These are phyloP conservation scores for Picus viridis DNA, from an alignment of 2,797 vertebrate genomes.

Conservation along the genomic window DNA sequence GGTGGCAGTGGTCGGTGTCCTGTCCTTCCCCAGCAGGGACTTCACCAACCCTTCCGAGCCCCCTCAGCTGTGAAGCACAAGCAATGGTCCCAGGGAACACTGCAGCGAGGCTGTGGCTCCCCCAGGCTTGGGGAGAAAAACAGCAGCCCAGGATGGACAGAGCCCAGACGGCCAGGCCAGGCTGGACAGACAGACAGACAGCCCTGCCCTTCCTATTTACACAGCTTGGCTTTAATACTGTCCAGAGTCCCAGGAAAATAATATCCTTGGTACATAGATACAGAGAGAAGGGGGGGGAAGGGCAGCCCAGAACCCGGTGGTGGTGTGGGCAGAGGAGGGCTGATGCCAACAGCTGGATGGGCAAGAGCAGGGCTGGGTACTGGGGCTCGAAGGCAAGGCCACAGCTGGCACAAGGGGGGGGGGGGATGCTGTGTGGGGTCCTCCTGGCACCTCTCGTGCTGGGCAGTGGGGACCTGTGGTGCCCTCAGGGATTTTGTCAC, in stretches of 20 bases:
- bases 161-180: background rate
- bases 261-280: constrained; percentile 47
- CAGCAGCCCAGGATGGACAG: background rate
- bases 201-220: background rate
- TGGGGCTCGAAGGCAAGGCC: background rate
- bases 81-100: constrained; percentile 13
- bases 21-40: rapidly evolving
- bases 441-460: background rate
- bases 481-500: background rate
- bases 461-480: rapidly evolving
- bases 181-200: background rate
- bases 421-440: background rate
- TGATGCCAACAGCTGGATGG: rapidly evolving
- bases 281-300: background rate
- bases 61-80: background rate
- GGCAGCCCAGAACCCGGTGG: background rate
- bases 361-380: rapidly evolving
- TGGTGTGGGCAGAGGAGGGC: background rate
- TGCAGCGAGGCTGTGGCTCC: background rate
- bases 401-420: rapidly evolving
- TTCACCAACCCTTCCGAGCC: background rate
- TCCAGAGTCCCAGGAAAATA: constrained; percentile 19
- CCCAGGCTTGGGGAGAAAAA: background rate
- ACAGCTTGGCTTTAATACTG: constrained; percentile 52
- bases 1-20: background rate